Evolutionary conservation across 1,140 invertebrate genomes (phyloP), one percentile per base, ranked within the genome.

Genomic region (Cydia strobilella): DNA sequence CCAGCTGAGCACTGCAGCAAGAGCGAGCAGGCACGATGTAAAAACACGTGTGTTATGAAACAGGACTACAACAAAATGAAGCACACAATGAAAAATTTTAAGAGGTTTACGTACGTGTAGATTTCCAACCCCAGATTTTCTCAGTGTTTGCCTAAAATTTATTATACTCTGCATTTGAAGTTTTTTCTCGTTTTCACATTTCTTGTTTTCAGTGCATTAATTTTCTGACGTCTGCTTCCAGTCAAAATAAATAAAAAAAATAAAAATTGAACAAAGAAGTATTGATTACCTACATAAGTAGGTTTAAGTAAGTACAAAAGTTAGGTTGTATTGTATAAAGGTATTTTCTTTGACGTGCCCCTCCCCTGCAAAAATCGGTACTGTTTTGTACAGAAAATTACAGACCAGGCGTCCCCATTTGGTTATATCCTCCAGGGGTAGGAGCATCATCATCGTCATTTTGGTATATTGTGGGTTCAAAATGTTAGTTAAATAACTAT

Each of bases 1-100:
- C 77, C 42, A 74, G 54, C 77, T 66, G 75, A 73, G 65, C 66
- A 59, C 25, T 73, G 71, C 27, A 73, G 74, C 31, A 45, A 75
- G 71, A 79, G 27, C 45, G 74, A 76, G 75, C 59, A 65, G 62
- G 54, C 12, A 74, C 63, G 73, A 74, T 74, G 62, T 23, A 51
- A 27, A 48, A 3, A 13, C 31, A 13, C 15, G 20, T 45, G 71
- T 23, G 71, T 51, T 13, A 25, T 72, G 71, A 72, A 51, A 72
- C 4, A 51, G 71, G 6, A 25, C 51, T 51, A 72, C 20, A 72
- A 72, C 71, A 72, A 51, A 51, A 18, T 69, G n/a, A 18, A 18
- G 31, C 65, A 69, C 65, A 69, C 72, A 80, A 62, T 42, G 76
- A 48, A 13, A 73, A 51, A 73, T 9, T 42, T 35, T 5, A 35